These are phyloP conservation scores for Apodemia duryi DNA, from an alignment of 2,888 invertebrate species.

Conservation along the genomic window DNA sequence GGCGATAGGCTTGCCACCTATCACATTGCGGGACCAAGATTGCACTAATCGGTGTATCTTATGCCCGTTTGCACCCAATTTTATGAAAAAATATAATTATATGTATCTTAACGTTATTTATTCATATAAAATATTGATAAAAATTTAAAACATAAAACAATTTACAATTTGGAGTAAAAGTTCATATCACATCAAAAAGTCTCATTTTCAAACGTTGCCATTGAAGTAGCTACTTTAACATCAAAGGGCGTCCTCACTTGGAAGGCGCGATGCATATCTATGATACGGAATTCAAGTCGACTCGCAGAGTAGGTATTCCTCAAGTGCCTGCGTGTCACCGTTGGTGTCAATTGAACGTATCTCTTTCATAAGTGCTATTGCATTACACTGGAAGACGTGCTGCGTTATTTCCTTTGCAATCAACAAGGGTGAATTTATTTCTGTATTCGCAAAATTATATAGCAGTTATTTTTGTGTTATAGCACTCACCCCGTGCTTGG, in stretches of 20 bases:
- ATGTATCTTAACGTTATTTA: no score
- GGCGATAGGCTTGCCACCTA: no score
- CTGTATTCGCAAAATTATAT: background rate
- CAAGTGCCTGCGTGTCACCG: slow-evolving; percentile 12
- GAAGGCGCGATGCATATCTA: slow-evolving; percentile 35
- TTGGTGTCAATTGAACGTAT: slow-evolving; percentile 15
- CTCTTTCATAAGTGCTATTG: background rate
- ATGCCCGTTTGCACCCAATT: no score
- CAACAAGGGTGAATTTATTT: background rate
- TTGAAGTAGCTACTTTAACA: slow-evolving; percentile 59
- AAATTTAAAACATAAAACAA: no score
- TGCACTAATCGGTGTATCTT: no score
- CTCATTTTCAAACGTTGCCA: slow-evolving; percentile 44
- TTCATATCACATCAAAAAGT: slow-evolving; percentile 25
- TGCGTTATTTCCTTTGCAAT: background rate
- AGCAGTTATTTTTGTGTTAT: no score
- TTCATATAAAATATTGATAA: no score
- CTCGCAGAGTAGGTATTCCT: slow-evolving; percentile 20
- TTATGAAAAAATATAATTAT: no score
- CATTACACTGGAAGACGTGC: background rate
- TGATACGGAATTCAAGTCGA: slow-evolving; percentile 28
- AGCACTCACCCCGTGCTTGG: no score
- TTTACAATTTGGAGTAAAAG: background rate
- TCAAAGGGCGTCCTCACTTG: slow-evolving; percentile 52
- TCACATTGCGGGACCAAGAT: no score